Conservation (phyloP, 2,888 invertebrate species). For the Melipona beecheii region DNA sequence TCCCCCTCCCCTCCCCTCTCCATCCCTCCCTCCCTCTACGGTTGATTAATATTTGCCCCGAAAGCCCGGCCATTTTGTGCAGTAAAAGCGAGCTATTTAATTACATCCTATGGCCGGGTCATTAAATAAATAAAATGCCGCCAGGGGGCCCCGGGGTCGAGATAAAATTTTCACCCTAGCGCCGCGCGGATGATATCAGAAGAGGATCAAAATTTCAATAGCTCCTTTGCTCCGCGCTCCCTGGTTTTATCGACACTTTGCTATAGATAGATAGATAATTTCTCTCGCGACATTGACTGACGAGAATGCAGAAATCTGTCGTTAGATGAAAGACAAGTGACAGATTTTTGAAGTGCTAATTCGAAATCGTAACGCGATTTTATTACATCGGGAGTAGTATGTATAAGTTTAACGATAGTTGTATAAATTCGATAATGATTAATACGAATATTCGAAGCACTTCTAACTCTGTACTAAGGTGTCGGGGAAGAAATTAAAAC, state of each 20-base stretch:
- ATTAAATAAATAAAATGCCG: slow-evolving; percentile 55
- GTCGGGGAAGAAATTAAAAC: too few species aligned
- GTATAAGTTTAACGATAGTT: too few species aligned
- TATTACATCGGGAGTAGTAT: too few species aligned
- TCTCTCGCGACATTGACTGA: neutral
- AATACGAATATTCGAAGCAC: too few species aligned
- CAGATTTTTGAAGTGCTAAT: too few species aligned
- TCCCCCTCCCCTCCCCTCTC: neutral
- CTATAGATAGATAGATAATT: too few species aligned
- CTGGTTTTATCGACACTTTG: slow-evolving; percentile 22
- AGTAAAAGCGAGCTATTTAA: slow-evolving; percentile 54
- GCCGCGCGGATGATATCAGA: neutral
- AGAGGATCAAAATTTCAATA: slow-evolving; percentile 41
- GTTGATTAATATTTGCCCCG: slow-evolving; percentile 57
- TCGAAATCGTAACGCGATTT: too few species aligned
- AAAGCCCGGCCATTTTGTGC: slow-evolving; percentile 29
- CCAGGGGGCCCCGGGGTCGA: slow-evolving; percentile 4
- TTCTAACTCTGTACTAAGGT: too few species aligned
- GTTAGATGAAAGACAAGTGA: too few species aligned
- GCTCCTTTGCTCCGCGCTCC: neutral
- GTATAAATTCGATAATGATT: too few species aligned
- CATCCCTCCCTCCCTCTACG: neutral
- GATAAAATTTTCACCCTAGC: slow-evolving; percentile 44
- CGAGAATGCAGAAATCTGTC: too few species aligned
- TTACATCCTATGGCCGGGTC: slow-evolving; percentile 43